Percentiles rank a stretch among this genome's conserved stretches.
phyloP scores from a whole-genome alignment of 2,113 vertebrate genomes.

The Girardinichthys multiradiatus region DNA sequence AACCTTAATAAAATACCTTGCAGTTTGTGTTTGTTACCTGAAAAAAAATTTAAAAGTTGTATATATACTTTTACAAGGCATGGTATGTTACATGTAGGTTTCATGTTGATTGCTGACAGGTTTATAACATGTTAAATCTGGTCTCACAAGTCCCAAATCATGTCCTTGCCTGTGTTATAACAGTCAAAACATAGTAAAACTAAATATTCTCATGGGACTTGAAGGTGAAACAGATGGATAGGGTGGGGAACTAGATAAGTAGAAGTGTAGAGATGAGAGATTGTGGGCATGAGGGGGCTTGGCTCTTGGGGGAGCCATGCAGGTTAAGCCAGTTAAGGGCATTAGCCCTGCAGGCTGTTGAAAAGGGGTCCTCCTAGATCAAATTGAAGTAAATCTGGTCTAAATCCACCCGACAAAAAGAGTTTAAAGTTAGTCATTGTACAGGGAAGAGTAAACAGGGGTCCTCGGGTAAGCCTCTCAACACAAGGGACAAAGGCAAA shows the following conservation, averaged over 20 bases:
- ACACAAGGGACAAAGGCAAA: constrained; percentile 71
- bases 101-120: constrained; percentile 33
- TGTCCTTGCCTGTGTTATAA: constrained; percentile 66
- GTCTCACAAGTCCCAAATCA: constrained; percentile 56
- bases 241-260: constrained; percentile 27
- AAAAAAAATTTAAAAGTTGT: background rate
- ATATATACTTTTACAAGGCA: too few relatives aligned
- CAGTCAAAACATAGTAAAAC: constrained; percentile 57
- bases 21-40: background rate
- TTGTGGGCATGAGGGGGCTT: constrained; percentile 63
- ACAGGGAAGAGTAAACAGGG: constrained; percentile 83
- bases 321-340: constrained; percentile 86
- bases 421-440: constrained; percentile 85
- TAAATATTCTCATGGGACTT: constrained; percentile 59
- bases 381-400: constrained; percentile 87
- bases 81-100: too few relatives aligned
- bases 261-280: constrained; percentile 57
- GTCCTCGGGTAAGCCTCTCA: constrained; percentile 79
- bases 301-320: constrained; percentile 77
- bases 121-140: constrained; percentile 64
- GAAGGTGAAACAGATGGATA: constrained; percentile 32
- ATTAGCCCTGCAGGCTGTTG: constrained; percentile 90
- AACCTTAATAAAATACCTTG: background rate
- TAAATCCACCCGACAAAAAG: constrained; percentile 86
- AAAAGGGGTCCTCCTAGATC: constrained; percentile 85